Percentiles rank a stretch among this genome's conserved stretches.
These are phyloP conservation scores for Cryptocheilus praepositus DNA, from an alignment of 2,888 invertebrate species.

Conservation along the genomic window DNA sequence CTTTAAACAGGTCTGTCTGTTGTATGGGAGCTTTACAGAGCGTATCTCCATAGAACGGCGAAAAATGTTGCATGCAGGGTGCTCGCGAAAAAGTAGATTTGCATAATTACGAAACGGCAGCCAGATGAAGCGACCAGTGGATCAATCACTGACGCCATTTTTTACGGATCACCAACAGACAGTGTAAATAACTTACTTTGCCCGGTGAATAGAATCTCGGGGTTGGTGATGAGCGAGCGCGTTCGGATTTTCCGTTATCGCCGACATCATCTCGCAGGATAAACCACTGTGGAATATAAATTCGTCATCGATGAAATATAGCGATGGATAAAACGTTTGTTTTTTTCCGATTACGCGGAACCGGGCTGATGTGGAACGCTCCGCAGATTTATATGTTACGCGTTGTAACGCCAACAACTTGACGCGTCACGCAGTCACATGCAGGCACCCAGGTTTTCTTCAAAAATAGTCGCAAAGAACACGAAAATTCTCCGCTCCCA, in stretches of 20 bases:
- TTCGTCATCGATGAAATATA: no score
- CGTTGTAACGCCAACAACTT: no score
- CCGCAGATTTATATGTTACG: no score
- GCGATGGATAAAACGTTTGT: no score
- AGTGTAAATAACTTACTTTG: conserved; percentile 52
- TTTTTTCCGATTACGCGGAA: no score
- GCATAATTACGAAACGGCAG: conserved; percentile 64
- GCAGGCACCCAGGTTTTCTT: no score
- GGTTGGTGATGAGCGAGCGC: conserved; percentile 28
- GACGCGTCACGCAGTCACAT: no score
- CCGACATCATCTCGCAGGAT: conserved; percentile 23
- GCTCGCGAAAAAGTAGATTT: conserved; percentile 53
- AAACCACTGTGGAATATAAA: conserved; percentile 23
- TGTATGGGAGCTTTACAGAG: conserved; percentile 21
- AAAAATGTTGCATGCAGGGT: conserved; percentile 36
- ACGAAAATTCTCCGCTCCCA: no score
- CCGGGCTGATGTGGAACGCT: no score
- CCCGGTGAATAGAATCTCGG: conserved; percentile 35
- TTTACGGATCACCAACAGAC: conserved; percentile 38
- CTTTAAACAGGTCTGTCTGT: conserved; percentile 22
- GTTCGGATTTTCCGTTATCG: conserved; percentile 26
- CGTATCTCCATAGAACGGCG: conserved; percentile 24
- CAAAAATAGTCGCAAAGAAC: no score
- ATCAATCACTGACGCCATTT: conserved; percentile 64
- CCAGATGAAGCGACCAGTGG: conserved; percentile 42